A percentile compares a stretch with the other conserved stretches of the same genome.
Conservation (phyloP, 2,888 invertebrate genomes). For the Invenusta paracnida region DNA sequence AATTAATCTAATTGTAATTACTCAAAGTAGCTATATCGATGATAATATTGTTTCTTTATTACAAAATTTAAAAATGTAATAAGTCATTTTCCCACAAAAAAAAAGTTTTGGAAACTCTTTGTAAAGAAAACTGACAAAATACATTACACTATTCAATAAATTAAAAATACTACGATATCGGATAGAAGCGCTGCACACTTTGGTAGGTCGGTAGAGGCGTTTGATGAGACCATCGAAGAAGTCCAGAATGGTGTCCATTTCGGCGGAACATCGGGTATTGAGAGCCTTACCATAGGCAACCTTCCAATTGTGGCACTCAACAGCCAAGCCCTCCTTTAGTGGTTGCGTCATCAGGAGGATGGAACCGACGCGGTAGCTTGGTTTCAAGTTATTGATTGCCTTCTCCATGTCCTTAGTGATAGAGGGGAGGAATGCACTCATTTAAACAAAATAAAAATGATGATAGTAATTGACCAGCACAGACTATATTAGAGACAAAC, state of each 20-base stretch:
- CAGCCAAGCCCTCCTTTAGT: constrained; percentile 77
- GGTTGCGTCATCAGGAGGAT: constrained; percentile 60
- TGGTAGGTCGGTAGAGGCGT: constrained; percentile 74
- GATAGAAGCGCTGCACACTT: not conserved
- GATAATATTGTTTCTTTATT: too few relatives aligned
- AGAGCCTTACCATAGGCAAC: constrained; percentile 58
- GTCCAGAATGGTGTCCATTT: constrained; percentile 67
- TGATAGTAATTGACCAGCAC: too few relatives aligned
- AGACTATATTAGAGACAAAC: too few relatives aligned
- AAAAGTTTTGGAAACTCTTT: too few relatives aligned
- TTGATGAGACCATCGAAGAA: constrained; percentile 85
- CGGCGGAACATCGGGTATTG: constrained; percentile 51
- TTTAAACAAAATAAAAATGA: too few relatives aligned
- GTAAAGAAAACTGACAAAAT: too few relatives aligned
- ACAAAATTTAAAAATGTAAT: too few relatives aligned
- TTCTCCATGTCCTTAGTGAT: constrained; percentile 54
- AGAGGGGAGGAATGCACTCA: too few relatives aligned
- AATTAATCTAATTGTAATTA: too few relatives aligned
- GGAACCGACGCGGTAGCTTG: constrained; percentile 56
- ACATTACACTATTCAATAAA: not conserved
- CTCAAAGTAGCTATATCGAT: too few relatives aligned
- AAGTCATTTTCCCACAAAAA: too few relatives aligned
- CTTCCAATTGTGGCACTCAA: constrained; percentile 62
- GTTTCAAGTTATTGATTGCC: constrained; percentile 57
- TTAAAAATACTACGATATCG: not conserved